Evolutionary conservation across 2,113 vertebrate genomes (phyloP).

Genomic region (Syngnathus typhle): DNA sequence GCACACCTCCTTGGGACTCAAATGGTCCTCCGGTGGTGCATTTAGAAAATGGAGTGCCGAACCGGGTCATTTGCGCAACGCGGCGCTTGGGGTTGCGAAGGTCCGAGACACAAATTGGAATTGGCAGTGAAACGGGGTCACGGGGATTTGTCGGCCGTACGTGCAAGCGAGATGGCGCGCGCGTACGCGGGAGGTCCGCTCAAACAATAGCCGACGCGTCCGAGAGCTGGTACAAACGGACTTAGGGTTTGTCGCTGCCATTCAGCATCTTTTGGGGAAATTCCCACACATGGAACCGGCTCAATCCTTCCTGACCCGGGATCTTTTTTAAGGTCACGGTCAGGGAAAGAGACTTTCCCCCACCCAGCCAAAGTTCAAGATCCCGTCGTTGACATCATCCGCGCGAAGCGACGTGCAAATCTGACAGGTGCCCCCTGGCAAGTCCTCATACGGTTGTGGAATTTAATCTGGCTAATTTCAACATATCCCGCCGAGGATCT

Average conservation of each 20-base stretch:
- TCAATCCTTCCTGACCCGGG: conserved; percentile 6
- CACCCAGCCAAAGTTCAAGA: conserved; percentile 41
- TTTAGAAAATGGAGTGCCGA: conserved; percentile 68
- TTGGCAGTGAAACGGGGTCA: conserved; percentile 66
- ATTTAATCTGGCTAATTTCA: conserved; percentile 67
- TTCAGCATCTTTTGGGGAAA: conserved; percentile 15
- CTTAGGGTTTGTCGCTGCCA: conserved; percentile 19
- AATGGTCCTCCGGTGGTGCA: conserved; percentile 67
- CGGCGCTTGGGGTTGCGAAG: conserved; percentile 57
- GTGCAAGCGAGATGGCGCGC: not conserved
- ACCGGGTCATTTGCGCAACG: conserved; percentile 65
- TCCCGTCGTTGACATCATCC: conserved; percentile 50
- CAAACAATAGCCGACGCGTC: conserved; percentile 19
- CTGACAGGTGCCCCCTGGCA: conserved; percentile 49
- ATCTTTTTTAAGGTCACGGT: not conserved
- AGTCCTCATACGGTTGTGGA: conserved; percentile 50
- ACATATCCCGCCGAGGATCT: conserved; percentile 61
- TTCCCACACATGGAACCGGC: conserved; percentile 7
- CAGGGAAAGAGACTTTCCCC: conserved; percentile 27
- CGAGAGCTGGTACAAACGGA: conserved; percentile 5
- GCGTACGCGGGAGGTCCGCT: conserved; percentile 26
- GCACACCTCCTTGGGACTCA: conserved; percentile 38
- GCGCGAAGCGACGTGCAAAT: conserved; percentile 9
- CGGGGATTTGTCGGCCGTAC: not conserved
- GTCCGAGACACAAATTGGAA: conserved; percentile 65